phyloP scores from a whole-genome alignment of 1,140 invertebrate species.

The Zaprionus inermis region DNA sequence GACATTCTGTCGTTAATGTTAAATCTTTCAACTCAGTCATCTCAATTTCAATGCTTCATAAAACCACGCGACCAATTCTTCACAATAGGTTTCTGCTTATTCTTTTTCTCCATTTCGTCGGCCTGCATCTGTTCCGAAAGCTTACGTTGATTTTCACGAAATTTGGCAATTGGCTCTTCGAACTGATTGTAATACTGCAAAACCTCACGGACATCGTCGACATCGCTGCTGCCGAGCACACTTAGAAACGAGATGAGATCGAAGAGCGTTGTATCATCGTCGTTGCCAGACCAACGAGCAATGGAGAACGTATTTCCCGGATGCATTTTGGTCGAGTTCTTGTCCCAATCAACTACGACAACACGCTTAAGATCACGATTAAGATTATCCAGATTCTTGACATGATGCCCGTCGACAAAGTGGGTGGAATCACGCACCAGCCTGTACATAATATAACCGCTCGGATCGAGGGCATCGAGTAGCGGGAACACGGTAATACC shows the following conservation, averaged over 20 bases:
- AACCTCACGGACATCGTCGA: slow-evolving; percentile 97
- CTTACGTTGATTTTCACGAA: slow-evolving; percentile 93
- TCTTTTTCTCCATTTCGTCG: slow-evolving; percentile 84
- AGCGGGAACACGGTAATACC: slow-evolving; percentile 96
- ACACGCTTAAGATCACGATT: slow-evolving; percentile 98
- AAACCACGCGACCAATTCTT: slow-evolving; percentile 76
- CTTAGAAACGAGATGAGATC: slow-evolving; percentile 96
- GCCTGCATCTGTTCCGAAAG: slow-evolving; percentile 88
- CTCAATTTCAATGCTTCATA: slow-evolving; percentile 29
- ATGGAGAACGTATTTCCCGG: slow-evolving; percentile 95
- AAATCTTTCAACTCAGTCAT: no score
- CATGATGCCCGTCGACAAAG: slow-evolving; percentile 96
- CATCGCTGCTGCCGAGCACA: slow-evolving; percentile 93
- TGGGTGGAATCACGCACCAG: slow-evolving; percentile 98
- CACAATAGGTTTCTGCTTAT: slow-evolving; percentile 65
- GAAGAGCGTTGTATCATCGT: slow-evolving; percentile 94
- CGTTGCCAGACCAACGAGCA: slow-evolving; percentile 96
- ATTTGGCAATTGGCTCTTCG: slow-evolving; percentile 95
- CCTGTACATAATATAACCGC: slow-evolving; percentile 94
- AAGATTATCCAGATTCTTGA: slow-evolving; percentile 97
- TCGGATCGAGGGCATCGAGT: slow-evolving; percentile 95
- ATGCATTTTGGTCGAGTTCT: slow-evolving; percentile 93
- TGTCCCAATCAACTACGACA: slow-evolving; percentile 98
- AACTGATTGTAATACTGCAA: slow-evolving; percentile 96
- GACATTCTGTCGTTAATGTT: no score